Conservation (phyloP, 2,888 invertebrate genomes). For the Mimachlamys varia region DNA sequence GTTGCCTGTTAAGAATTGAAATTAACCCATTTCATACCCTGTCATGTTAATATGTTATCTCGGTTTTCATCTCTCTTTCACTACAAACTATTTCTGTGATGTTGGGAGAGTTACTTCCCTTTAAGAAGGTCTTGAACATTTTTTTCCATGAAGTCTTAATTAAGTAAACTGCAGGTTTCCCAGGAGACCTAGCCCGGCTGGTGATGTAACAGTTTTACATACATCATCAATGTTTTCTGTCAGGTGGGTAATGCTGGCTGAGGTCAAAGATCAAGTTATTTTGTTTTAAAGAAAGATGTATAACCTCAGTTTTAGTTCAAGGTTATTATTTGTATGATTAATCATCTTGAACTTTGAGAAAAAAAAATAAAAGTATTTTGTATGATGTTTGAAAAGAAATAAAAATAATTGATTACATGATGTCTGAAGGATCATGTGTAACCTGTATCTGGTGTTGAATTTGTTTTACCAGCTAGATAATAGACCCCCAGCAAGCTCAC, state of each 20-base stretch:
- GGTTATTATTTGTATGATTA: neutral
- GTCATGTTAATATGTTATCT: constrained; percentile 18
- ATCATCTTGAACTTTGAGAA: neutral
- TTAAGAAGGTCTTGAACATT: neutral
- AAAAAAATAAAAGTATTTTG: neutral
- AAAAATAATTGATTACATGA: neutral
- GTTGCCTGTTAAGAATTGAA: constrained; percentile 34
- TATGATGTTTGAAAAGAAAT: neutral
- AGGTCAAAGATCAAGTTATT: neutral
- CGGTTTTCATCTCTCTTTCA: neutral
- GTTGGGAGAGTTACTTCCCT: constrained; percentile 22
- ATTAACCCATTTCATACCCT: constrained; percentile 23
- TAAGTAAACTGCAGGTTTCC: neutral
- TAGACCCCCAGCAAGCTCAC: too few species aligned
- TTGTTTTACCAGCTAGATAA: neutral
- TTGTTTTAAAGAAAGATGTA: too few species aligned
- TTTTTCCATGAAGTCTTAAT: neutral
- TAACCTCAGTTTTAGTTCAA: neutral
- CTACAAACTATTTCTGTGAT: constrained; percentile 1
- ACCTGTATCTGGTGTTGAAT: too few species aligned
- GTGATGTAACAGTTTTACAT: neutral
- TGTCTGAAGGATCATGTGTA: neutral
- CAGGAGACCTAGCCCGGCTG: neutral
- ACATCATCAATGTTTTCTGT: neutral
- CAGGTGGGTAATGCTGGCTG: neutral